A percentile compares a stretch with the other conserved stretches of the same genome.
Conservation (phyloP, 2,888 invertebrate species). For the Fabriciana adippe region DNA sequence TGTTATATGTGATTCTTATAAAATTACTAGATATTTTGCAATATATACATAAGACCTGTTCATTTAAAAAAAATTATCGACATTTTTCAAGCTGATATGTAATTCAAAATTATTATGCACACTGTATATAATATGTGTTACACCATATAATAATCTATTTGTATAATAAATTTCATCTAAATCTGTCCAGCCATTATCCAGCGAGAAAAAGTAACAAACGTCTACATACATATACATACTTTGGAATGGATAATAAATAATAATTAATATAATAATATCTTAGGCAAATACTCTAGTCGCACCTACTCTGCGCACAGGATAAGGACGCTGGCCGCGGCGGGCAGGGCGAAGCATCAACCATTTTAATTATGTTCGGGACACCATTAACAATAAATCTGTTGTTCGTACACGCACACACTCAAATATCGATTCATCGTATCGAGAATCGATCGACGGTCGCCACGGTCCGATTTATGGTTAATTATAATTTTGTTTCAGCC, state of each 20-base stretch:
- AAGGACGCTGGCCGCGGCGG: slow-evolving; percentile 66
- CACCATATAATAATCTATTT: no score
- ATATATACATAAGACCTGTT: no score
- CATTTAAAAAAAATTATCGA: no score
- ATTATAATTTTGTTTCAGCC: slow-evolving; percentile 74
- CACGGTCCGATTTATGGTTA: slow-evolving; percentile 70
- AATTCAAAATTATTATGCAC: no score
- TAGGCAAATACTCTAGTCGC: slow-evolving; percentile 42
- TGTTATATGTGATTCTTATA: no score
- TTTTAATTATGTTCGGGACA: slow-evolving; percentile 81
- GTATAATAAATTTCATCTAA: no score
- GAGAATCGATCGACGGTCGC: slow-evolving; percentile 60
- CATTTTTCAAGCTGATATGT: no score
- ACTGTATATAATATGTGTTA: no score
- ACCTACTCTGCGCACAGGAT: slow-evolving; percentile 47
- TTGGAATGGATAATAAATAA: background rate
- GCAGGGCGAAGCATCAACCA: slow-evolving; percentile 78
- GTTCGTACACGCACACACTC: slow-evolving; percentile 52
- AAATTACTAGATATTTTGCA: no score
- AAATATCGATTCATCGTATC: slow-evolving; percentile 58
- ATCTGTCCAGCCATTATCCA: no score
- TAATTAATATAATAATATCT: background rate
- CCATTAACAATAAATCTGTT: slow-evolving; percentile 82
- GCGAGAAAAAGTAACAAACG: no score
- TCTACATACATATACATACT: background rate